Evolutionary conservation across 2,113 vertebrate genomes (phyloP), one percentile per base, ranked within the genome.

Genomic region (Grantiella picta): DNA sequence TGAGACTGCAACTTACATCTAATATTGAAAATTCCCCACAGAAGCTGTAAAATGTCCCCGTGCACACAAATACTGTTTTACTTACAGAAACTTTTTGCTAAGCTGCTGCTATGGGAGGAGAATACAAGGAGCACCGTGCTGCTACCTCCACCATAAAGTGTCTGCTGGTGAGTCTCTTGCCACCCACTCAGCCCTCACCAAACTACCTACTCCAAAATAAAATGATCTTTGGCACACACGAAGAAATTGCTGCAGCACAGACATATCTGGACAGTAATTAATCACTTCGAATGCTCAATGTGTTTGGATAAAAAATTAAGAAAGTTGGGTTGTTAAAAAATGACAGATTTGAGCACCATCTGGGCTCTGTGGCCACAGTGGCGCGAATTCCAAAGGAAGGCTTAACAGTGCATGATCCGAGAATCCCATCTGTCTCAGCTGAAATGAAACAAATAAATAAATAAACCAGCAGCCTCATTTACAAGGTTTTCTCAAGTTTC

Each of bases 321-420:
- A 98, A 98, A 98, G 97, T 98, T 84, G 85, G 95, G 98, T 98
- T 98, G 97, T 98, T 98, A 98, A 97, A 98, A 97, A 98, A 97
- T 96, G 98, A 98, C 98, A 98, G 98, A 98, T 98, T 98, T 98
- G 95, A 97, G 98, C 97, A 96, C 98, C 98, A 98, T 98, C 98
- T 98, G 98, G 98, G 96, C 97, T 98, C 95, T 75, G 95, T 98
- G 98, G 98, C 98, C 98, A 96, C 97, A 94, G 97, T 98, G 97
- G 98, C 96, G 96, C 92, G 90, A 97, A 98, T 98, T 98, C 98
- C 98, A 98, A 98, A 98, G 97, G 98, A 98, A 98, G 98, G 98
- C 98, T 98, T 98, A 98, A 97, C 82, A 96, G 98, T 97, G 97
- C 97, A 97, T 97, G 98, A 98, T 98, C 98, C 94, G 97, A 97